Conservation (phyloP, 2,797 vertebrate genomes). For the Pangasius larnaudii region DNA sequence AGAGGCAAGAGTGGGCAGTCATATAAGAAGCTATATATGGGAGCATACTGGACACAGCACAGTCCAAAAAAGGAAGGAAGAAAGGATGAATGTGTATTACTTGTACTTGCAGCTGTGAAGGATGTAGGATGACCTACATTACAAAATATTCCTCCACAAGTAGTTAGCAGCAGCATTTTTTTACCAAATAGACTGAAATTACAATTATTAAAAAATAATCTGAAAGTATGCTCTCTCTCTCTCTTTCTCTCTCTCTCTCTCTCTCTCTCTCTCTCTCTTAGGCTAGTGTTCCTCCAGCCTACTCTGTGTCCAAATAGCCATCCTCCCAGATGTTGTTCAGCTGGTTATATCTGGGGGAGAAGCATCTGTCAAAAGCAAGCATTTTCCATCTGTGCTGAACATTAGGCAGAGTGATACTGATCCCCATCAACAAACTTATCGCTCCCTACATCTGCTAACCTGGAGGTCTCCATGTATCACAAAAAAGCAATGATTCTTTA, state of each 20-base stretch:
- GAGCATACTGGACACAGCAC: too few species aligned
- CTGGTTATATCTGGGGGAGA: slow-evolving; percentile 79
- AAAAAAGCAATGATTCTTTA: too few species aligned
- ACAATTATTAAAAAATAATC: too few species aligned
- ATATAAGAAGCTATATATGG: too few species aligned
- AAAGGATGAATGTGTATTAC: background rate
- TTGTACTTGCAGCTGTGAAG: background rate
- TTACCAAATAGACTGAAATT: too few species aligned
- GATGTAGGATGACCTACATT: background rate
- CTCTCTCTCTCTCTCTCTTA: too few species aligned
- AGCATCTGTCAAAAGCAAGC: slow-evolving; percentile 75
- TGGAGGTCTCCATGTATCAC: background rate
- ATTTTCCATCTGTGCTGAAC: slow-evolving; percentile 81
- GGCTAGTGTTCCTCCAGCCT: slow-evolving; percentile 47
- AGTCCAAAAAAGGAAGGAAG: too few species aligned
- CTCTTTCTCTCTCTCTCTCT: too few species aligned
- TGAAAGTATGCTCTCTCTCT: too few species aligned
- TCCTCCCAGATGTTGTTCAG: slow-evolving; percentile 86
- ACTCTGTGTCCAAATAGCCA: slow-evolving; percentile 60
- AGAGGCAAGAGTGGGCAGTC: too few species aligned
- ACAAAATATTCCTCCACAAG: too few species aligned
- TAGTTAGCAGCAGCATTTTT: too few species aligned
- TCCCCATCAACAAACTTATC: slow-evolving; percentile 37
- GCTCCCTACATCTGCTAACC: slow-evolving; percentile 50
- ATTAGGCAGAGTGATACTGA: slow-evolving; percentile 77